Percentiles rank a stretch among this genome's conserved stretches.
phyloP scores from a whole-genome alignment of 2,797 vertebrate genomes.

The Microctenopoma steveboyesi region DNA sequence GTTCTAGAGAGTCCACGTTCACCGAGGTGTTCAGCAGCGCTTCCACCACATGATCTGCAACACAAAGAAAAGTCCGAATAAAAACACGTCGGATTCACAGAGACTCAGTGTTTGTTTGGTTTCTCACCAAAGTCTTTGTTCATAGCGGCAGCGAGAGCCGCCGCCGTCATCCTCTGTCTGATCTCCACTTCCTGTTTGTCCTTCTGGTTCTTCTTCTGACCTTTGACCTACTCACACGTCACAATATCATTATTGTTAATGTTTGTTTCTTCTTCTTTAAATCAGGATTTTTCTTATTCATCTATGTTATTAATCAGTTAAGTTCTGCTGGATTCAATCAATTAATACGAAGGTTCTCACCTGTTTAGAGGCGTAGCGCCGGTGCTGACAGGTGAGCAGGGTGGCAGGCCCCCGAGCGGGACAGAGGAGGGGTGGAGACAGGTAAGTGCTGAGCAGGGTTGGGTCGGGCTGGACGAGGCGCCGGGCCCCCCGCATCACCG shows the following conservation, averaged over 20 bases:
- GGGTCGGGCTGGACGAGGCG: conserved; percentile 33
- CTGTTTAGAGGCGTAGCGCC: conserved; percentile 71
- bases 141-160: conserved; percentile 90
- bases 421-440: neutral
- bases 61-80: neutral
- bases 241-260: neutral
- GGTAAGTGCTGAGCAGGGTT: conserved; percentile 20
- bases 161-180: conserved; percentile 85
- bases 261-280: too few species aligned
- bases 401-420: conserved; percentile 20
- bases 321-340: too few species aligned
- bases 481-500: conserved; percentile 53
- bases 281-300: too few species aligned
- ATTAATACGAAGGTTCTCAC: conserved; percentile 45
- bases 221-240: conserved; percentile 64
- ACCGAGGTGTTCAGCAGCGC: conserved; percentile 85
- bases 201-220: conserved; percentile 58
- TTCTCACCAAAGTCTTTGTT: conserved; percentile 87
- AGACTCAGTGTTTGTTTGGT: neutral
- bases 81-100: neutral
- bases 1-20: conserved; percentile 83
- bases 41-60: conserved; percentile 88
- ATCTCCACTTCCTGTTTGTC: conserved; percentile 89
- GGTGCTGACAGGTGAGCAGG: conserved; percentile 28
- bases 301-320: too few species aligned